Conservation (phyloP, 2,888 invertebrate species). For the Orthonychiurus folsomi region DNA sequence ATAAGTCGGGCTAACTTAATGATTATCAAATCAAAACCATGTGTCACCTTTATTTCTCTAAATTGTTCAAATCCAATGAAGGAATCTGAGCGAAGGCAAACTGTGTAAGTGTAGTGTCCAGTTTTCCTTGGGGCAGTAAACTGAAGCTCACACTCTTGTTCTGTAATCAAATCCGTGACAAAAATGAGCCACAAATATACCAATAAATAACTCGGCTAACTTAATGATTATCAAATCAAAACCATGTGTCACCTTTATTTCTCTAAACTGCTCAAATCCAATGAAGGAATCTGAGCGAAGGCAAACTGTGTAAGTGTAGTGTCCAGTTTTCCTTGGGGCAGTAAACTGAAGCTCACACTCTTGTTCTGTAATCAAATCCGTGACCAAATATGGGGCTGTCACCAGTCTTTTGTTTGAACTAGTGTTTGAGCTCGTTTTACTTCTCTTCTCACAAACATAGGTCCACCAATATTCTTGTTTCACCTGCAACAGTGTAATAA, state of each 20-base stretch:
- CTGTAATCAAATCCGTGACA: constrained; percentile 36
- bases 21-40: too few relatives aligned
- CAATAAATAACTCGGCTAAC: constrained; percentile 6
- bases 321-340: constrained; percentile 86
- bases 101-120: constrained; percentile 82
- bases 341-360: constrained; percentile 93
- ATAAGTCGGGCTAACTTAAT: constrained; percentile 4
- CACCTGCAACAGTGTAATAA: too few relatives aligned
- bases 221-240: constrained; percentile 18
- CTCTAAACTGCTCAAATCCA: constrained; percentile 90
- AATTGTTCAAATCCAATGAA: constrained; percentile 94
- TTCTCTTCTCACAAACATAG: constrained; percentile 89
- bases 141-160: constrained; percentile 86
- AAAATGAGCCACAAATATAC: constrained; percentile 6
- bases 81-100: constrained; percentile 90
- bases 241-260: constrained; percentile 79
- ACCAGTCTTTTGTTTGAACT: constrained; percentile 65
- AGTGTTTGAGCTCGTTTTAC: background rate
- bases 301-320: constrained; percentile 85
- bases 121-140: constrained; percentile 94
- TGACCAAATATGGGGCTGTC: constrained; percentile 87
- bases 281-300: constrained; percentile 93
- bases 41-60: constrained; percentile 79
- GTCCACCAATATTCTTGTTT: constrained; percentile 99
- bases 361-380: constrained; percentile 78